Evolutionary conservation across 2,113 vertebrate genomes (phyloP).

Genomic region (Hippolais icterina): DNA sequence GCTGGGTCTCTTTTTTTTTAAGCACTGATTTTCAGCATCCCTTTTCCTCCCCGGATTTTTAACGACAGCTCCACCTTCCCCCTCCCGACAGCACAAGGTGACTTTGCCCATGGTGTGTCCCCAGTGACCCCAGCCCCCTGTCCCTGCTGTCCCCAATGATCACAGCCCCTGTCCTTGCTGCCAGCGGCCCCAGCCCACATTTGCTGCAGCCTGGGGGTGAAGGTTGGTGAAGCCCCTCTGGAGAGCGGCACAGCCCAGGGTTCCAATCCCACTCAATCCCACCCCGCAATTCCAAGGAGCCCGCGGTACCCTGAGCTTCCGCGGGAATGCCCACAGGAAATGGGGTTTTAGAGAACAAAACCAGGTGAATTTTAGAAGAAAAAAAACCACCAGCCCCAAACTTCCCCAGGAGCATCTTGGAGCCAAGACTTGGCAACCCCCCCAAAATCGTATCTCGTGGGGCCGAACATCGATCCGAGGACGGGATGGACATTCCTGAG

Average conservation of each 20-base stretch:
- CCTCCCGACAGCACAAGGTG: rapidly evolving
- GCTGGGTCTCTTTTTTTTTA: not conserved
- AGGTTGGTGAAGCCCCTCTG: not conserved
- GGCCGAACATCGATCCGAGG: not conserved
- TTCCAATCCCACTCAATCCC: not conserved
- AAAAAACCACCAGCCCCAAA: not conserved
- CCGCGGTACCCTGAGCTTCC: rapidly evolving
- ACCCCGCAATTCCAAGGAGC: not conserved
- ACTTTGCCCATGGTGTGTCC: rapidly evolving
- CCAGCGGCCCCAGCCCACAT: too few species aligned
- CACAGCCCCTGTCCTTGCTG: not conserved
- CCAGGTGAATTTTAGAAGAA: not conserved
- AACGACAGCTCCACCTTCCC: not conserved
- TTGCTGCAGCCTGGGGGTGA: not conserved
- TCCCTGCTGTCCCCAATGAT: too few species aligned
- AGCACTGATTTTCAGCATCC: not conserved
- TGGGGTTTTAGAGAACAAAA: not conserved
- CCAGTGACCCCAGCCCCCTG: too few species aligned
- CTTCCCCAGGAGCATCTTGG: not conserved
- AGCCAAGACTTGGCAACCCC: not conserved
- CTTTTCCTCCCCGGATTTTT: not conserved
- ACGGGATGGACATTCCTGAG: rapidly evolving
- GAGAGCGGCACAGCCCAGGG: not conserved
- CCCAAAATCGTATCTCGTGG: rapidly evolving
- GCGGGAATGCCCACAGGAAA: not conserved